Percentiles rank a stretch among this genome's conserved stretches.
phyloP scores from a whole-genome alignment of 2,888 invertebrate species.

The Gymnosoma rotundatum region DNA sequence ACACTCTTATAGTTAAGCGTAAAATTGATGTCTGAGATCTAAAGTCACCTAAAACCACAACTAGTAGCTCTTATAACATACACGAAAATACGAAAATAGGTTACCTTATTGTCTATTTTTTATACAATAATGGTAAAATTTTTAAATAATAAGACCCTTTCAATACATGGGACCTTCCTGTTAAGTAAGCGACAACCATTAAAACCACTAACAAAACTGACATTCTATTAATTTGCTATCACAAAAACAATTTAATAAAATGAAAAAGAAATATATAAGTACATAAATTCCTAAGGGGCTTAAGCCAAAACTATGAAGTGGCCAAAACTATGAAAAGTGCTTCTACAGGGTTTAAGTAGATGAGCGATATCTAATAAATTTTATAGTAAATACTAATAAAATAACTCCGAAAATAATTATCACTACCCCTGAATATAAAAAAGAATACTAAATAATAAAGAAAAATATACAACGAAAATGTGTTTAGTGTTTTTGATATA shows the following conservation, averaged over 20 bases:
- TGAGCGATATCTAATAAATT: conserved; percentile 48
- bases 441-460: not conserved
- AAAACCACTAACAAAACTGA: not conserved
- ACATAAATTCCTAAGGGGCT: not conserved
- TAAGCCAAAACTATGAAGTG: not conserved
- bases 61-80: too few species aligned
- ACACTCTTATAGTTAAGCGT: too few species aligned
- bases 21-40: too few species aligned
- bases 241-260: conserved; percentile 46
- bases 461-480: too few species aligned
- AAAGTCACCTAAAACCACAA: too few species aligned
- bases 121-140: too few species aligned
- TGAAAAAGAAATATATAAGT: conserved; percentile 26
- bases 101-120: too few species aligned
- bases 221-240: not conserved
- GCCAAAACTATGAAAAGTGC: not conserved
- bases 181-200: not conserved
- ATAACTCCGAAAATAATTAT: conserved; percentile 61
- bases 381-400: conserved; percentile 38
- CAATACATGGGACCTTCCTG: too few species aligned
- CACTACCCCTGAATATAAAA: conserved; percentile 53
- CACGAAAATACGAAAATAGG: too few species aligned
- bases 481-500: too few species aligned
- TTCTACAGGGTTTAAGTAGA: not conserved
- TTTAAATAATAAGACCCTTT: too few species aligned